Percentiles rank a stretch among this genome's conserved stretches.
These are phyloP conservation scores for Rhizoglyphus robini DNA, from an alignment of 1,140 invertebrate species.

Conservation along the genomic window DNA sequence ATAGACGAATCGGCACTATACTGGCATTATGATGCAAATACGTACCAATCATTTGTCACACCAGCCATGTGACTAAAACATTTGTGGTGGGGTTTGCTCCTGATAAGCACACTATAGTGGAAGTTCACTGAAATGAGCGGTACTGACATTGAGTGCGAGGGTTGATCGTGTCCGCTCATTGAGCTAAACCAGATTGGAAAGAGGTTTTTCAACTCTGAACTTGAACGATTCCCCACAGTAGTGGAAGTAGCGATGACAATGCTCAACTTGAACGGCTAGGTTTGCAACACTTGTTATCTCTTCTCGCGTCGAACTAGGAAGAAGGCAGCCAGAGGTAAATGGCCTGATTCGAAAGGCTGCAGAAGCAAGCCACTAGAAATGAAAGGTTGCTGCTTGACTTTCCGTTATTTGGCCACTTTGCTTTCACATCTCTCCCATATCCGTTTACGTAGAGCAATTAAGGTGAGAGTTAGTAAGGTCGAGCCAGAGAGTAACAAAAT, in stretches of 20 bases:
- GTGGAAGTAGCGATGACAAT: background rate
- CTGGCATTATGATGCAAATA: too few relatives aligned
- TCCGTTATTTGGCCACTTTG: constrained; percentile 4
- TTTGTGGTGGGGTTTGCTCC: too few relatives aligned
- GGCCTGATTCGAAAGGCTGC: background rate
- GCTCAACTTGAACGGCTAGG: background rate
- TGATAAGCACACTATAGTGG: too few relatives aligned
- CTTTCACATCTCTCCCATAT: constrained; percentile 2
- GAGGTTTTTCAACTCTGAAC: constrained; percentile 14
- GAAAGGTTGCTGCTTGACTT: background rate
- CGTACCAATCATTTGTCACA: too few relatives aligned
- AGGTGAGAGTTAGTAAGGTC: background rate
- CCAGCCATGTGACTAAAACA: too few relatives aligned
- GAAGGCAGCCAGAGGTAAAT: background rate
- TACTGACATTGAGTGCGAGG: background rate
- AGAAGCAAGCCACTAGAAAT: constrained; percentile 7
- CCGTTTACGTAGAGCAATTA: constrained; percentile 3
- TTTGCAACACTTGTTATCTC: background rate
- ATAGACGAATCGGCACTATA: too few relatives aligned
- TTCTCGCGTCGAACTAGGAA: background rate
- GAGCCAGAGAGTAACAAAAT: background rate
- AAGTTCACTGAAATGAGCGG: too few relatives aligned
- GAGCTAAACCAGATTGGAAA: background rate
- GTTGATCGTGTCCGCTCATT: background rate
- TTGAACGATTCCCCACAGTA: background rate